phyloP scores from a whole-genome alignment of 1,140 invertebrate genomes.

The Trachelipus rathkii region DNA sequence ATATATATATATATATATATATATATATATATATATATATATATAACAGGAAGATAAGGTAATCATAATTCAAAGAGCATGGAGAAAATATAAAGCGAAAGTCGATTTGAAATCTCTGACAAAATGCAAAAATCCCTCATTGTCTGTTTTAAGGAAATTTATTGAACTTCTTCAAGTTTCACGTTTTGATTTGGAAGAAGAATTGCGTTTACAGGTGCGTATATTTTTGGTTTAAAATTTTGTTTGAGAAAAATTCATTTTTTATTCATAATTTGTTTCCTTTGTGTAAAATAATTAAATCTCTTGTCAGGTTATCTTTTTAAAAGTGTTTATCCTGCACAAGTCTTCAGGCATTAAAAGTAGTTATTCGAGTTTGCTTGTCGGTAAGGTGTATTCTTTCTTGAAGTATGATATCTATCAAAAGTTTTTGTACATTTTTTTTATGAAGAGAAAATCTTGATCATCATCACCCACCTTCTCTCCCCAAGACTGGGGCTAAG shows the following conservation, averaged over 20 bases:
- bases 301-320: too few relatives aligned
- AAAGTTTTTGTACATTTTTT: too few relatives aligned
- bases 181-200: constrained; percentile 57
- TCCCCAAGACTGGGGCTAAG: too few relatives aligned
- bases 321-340: too few relatives aligned
- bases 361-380: background rate
- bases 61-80: constrained; percentile 63
- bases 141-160: constrained; percentile 68
- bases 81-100: constrained; percentile 59
- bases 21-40: background rate
- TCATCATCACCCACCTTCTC: too few relatives aligned
- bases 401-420: too few relatives aligned
- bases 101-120: constrained; percentile 60
- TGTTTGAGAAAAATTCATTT: too few relatives aligned
- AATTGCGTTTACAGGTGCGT: constrained; percentile 61
- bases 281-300: too few relatives aligned
- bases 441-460: too few relatives aligned
- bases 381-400: background rate
- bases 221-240: too few relatives aligned
- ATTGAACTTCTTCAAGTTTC: constrained; percentile 67
- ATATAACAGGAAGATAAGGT: constrained; percentile 54
- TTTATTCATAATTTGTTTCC: too few relatives aligned
- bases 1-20: background rate
- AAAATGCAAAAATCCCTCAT: constrained; percentile 62
- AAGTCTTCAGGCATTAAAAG: background rate